Evolutionary conservation across 2,113 vertebrate species (phyloP).

Genomic region (Pampusana beccarii): DNA sequence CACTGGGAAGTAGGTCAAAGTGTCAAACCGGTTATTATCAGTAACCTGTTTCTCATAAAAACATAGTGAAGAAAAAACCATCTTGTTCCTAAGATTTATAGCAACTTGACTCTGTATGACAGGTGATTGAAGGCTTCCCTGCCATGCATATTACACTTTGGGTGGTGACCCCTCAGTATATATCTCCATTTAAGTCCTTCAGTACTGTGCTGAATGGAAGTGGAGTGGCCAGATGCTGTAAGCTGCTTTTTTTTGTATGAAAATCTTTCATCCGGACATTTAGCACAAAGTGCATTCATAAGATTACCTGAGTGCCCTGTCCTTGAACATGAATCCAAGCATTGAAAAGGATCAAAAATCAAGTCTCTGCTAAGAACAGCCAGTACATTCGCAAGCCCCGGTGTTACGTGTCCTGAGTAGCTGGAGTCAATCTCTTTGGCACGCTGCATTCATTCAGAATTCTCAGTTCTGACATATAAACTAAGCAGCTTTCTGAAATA

Average conservation of each 20-base stretch:
- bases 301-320: conserved; percentile 50
- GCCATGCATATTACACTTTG: conserved; percentile 61
- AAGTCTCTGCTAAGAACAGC: conserved; percentile 64
- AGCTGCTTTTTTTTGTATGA: conserved; percentile 31
- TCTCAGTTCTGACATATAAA: conserved; percentile 42
- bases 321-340: conserved; percentile 61
- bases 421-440: not conserved
- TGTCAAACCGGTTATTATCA: conserved; percentile 65
- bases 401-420: conserved; percentile 35
- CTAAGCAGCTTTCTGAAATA: conserved; percentile 55
- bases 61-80: conserved; percentile 39
- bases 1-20: conserved; percentile 33
- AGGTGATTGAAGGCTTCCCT: conserved; percentile 69
- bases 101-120: conserved; percentile 48
- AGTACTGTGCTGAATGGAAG: conserved; percentile 39
- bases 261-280: conserved; percentile 29
- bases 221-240: conserved; percentile 14
- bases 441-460: not conserved
- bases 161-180: conserved; percentile 59
- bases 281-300: conserved; percentile 31
- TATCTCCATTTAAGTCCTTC: conserved; percentile 63
- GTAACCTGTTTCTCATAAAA: conserved; percentile 68
- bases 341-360: conserved; percentile 69
- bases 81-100: conserved; percentile 62
- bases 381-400: not conserved